These are phyloP conservation scores for Elanus axillaris DNA, from an alignment of 2,113 vertebrate species.

Conservation along the genomic window DNA sequence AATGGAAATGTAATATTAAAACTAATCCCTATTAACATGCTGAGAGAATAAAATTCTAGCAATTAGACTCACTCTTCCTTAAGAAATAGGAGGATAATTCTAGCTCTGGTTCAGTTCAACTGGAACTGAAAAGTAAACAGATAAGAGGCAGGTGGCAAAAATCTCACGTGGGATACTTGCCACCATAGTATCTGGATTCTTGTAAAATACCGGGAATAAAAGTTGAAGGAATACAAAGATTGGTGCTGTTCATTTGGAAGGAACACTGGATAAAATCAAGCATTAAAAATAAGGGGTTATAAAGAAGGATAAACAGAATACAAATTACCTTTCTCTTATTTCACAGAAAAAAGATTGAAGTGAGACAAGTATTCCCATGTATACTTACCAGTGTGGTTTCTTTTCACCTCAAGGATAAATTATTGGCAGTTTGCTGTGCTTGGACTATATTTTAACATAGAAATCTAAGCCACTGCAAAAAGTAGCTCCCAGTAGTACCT, in stretches of 20 bases:
- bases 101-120: neutral
- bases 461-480: neutral
- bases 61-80: neutral
- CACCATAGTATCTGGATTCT: neutral
- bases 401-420: neutral
- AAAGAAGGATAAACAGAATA: neutral
- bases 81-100: neutral
- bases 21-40: neutral
- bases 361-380: neutral
- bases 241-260: neutral
- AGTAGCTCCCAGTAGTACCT: neutral
- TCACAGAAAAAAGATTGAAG: neutral
- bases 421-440: neutral
- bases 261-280: neutral
- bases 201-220: neutral
- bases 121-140: neutral
- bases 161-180: neutral
- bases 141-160: neutral
- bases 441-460: neutral
- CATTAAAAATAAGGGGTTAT: neutral
- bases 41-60: neutral
- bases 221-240: neutral
- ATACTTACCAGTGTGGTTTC: neutral
- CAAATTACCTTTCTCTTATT: neutral
- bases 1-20: neutral